Conservation (phyloP, 2,797 vertebrate genomes). For the Lophius americanus region DNA sequence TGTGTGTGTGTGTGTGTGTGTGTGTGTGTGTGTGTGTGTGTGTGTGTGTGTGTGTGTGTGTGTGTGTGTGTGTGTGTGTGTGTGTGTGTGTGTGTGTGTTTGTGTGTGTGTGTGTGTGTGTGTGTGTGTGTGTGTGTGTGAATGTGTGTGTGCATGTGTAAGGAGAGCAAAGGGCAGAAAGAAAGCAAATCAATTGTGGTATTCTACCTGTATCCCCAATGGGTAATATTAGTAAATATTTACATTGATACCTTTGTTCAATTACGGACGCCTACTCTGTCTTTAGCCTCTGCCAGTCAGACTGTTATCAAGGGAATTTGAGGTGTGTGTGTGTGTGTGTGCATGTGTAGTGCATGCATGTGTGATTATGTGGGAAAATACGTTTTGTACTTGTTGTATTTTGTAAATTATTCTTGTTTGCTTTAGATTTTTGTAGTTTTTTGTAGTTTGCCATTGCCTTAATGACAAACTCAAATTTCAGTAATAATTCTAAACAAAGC, state of each 20-base stretch:
- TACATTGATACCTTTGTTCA: constrained; percentile 80
- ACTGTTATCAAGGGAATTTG: constrained; percentile 72
- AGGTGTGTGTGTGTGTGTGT: constrained; percentile 43
- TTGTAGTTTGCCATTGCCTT: not conserved
- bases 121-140: constrained; percentile 16
- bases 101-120: constrained; percentile 6
- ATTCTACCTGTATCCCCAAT: constrained; percentile 70
- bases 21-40: constrained; percentile 15
- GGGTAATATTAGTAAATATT: constrained; percentile 81
- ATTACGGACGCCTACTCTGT: constrained; percentile 77
- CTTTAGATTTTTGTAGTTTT: constrained; percentile 10
- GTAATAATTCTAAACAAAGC: constrained; percentile 6
- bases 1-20: constrained; percentile 11
- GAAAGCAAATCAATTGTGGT: constrained; percentile 73
- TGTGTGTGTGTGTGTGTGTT: constrained; percentile 23
- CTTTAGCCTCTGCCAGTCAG: constrained; percentile 80
- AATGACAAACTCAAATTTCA: constrained; percentile 3
- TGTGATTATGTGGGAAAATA: constrained; percentile 15
- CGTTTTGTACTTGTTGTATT: constrained; percentile 43
- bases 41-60: constrained; percentile 23
- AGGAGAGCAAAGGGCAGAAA: constrained; percentile 61
- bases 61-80: constrained; percentile 20
- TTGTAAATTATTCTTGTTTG: constrained; percentile 33
- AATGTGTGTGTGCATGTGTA: constrained; percentile 16
- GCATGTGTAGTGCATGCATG: constrained; percentile 3